Conservation (phyloP, 1,140 invertebrate genomes). For the Cephus cinctus region DNA sequence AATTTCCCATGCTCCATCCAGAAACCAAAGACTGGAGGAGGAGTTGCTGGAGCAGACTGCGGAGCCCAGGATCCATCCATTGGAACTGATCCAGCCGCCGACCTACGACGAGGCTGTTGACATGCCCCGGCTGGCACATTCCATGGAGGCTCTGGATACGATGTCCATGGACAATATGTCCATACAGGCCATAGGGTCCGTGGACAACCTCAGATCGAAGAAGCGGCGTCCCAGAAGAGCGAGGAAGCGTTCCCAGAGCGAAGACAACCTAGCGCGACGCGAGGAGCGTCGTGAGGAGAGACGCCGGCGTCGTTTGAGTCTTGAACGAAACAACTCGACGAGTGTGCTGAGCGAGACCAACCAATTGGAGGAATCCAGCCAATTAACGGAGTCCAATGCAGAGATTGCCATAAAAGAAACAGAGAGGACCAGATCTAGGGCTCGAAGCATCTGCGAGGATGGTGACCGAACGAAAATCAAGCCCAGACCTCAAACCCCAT, state of each 20-base stretch:
- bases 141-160: constrained; percentile 41
- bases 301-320: constrained; percentile 1
- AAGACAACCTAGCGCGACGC: constrained; percentile 39
- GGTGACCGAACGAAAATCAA: constrained; percentile 8
- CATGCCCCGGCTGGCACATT: constrained; percentile 61
- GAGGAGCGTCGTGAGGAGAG: constrained; percentile 18
- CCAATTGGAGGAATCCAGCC: neutral
- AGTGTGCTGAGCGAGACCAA: neutral
- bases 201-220: constrained; percentile 42
- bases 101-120: constrained; percentile 73
- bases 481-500: constrained; percentile 33
- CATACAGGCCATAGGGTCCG: constrained; percentile 31
- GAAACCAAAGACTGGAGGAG: constrained; percentile 57
- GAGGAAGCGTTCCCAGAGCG: constrained; percentile 39
- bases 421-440: neutral
- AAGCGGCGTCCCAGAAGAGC: constrained; percentile 32
- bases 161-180: constrained; percentile 22
- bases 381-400: neutral
- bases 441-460: neutral
- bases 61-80: constrained; percentile 59
- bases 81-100: constrained; percentile 66
- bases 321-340: constrained; percentile 8
- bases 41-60: constrained; percentile 44
- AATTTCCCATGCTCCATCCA: neutral
- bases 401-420: neutral